A percentile compares a stretch with the other conserved stretches of the same genome.
These are phyloP conservation scores for Arctocebus calabarensis DNA, from an alignment of 2,797 vertebrate species.

Conservation along the genomic window DNA sequence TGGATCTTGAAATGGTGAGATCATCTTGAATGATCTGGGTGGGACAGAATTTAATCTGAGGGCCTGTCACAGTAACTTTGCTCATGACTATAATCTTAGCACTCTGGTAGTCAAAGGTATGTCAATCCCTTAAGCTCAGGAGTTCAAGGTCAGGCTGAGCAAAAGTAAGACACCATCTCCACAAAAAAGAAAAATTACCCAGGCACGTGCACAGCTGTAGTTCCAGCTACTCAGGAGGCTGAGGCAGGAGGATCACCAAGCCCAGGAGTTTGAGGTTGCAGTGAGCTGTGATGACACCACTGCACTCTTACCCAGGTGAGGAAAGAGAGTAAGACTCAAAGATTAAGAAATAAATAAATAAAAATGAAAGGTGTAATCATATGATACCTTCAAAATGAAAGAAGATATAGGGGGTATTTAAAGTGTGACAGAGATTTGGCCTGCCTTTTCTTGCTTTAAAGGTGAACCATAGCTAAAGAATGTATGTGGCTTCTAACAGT, in stretches of 20 bases:
- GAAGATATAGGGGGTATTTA: not conserved
- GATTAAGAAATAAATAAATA: no score
- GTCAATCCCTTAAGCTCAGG: not conserved
- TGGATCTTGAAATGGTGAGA: not conserved
- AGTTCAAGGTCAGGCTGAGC: not conserved
- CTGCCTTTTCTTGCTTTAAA: not conserved
- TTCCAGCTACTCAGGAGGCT: no score
- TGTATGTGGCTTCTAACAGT: accelerated
- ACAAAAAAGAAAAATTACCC: not conserved
- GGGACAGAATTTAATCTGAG: not conserved
- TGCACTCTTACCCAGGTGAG: no score
- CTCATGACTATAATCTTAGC: not conserved
- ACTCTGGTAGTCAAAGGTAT: not conserved
- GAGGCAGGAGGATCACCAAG: no score
- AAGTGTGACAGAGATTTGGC: not conserved
- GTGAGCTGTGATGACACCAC: no score
- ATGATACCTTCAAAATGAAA: not conserved
- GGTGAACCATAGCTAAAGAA: not conserved
- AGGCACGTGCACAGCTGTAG: no score
- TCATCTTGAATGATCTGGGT: not conserved
- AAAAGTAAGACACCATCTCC: not conserved
- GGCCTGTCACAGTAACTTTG: not conserved
- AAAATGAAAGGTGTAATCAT: not conserved
- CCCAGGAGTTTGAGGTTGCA: no score
- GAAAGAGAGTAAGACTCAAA: no score